Percentiles rank a stretch among this genome's conserved stretches.
Evolutionary conservation across 1,140 invertebrate genomes (phyloP).

Genomic region (Zaprionus lachaisei): DNA sequence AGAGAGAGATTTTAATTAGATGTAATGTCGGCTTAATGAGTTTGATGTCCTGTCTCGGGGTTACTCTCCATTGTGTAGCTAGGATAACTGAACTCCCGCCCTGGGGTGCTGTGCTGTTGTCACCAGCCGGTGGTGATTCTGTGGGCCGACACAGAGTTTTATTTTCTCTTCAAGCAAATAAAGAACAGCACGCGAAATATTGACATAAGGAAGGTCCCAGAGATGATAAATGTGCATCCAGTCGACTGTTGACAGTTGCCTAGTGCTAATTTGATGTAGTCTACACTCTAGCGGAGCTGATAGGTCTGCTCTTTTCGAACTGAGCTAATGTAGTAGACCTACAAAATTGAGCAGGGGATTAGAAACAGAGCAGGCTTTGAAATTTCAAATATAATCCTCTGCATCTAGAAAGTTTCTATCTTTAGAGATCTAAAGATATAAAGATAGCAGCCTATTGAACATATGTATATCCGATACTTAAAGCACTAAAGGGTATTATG

Average conservation of each 20-base stretch:
- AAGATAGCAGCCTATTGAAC: no score
- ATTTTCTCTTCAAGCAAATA: slow-evolving; percentile 8
- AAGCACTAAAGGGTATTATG: no score
- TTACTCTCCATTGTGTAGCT: slow-evolving; percentile 28
- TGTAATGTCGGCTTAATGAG: slow-evolving; percentile 70
- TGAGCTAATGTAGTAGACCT: neutral
- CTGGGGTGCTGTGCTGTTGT: neutral
- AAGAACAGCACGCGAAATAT: slow-evolving; percentile 33
- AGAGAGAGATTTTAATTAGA: slow-evolving; percentile 70
- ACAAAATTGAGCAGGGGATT: neutral
- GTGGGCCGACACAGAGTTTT: neutral
- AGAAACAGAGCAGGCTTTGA: neutral
- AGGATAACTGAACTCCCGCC: slow-evolving; percentile 8
- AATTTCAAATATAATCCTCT: no score
- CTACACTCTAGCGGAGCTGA: neutral
- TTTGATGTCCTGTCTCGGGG: slow-evolving; percentile 44
- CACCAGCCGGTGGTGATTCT: slow-evolving; percentile 12
- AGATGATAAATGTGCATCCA: slow-evolving; percentile 3
- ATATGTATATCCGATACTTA: no score
- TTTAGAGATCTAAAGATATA: neutral
- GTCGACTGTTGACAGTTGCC: slow-evolving; percentile 33
- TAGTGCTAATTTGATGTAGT: slow-evolving; percentile 15
- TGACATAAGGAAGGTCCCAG: slow-evolving; percentile 23
- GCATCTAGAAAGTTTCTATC: neutral
- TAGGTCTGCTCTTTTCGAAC: neutral